Evolutionary conservation across 2,888 invertebrate species (phyloP).

Genomic region (Dasysyrphus tricinctus): DNA sequence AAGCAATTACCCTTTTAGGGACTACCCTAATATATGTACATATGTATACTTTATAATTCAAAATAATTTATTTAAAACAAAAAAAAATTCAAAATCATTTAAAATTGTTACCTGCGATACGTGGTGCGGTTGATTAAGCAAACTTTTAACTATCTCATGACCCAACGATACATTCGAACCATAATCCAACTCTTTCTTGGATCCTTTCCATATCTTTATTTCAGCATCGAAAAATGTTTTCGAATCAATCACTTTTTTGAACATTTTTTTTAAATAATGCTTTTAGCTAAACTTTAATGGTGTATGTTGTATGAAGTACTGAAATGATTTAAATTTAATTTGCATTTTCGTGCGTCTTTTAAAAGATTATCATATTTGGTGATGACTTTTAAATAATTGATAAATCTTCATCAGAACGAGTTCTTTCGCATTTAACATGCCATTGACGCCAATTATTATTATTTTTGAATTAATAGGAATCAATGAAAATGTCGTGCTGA

Average conservation of each 20-base stretch:
- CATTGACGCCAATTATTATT: too few relatives aligned
- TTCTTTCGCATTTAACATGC: too few relatives aligned
- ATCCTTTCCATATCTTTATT: conserved; percentile 40
- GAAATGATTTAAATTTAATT: not conserved
- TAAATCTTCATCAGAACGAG: too few relatives aligned
- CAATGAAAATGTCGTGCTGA: not conserved
- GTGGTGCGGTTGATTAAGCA: not conserved
- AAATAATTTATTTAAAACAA: too few relatives aligned
- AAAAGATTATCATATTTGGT: not conserved
- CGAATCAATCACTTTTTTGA: not conserved
- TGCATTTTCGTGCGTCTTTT: not conserved
- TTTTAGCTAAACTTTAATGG: not conserved
- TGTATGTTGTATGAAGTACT: not conserved
- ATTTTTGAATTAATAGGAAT: too few relatives aligned
- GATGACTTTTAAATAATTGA: not conserved
- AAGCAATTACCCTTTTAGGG: too few relatives aligned
- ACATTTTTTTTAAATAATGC: not conserved
- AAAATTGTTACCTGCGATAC: conserved; percentile 31
- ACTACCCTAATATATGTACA: too few relatives aligned
- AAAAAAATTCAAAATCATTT: too few relatives aligned
- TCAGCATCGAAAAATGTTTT: conserved; percentile 10
- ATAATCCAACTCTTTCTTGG: not conserved
- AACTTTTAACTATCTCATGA: not conserved
- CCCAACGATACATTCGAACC: conserved; percentile 29
- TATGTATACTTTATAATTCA: too few relatives aligned